A percentile compares a stretch with the other conserved stretches of the same genome.
These are phyloP conservation scores for Ormyrus pomaceus DNA, from an alignment of 2,888 invertebrate species.

Conservation along the genomic window DNA sequence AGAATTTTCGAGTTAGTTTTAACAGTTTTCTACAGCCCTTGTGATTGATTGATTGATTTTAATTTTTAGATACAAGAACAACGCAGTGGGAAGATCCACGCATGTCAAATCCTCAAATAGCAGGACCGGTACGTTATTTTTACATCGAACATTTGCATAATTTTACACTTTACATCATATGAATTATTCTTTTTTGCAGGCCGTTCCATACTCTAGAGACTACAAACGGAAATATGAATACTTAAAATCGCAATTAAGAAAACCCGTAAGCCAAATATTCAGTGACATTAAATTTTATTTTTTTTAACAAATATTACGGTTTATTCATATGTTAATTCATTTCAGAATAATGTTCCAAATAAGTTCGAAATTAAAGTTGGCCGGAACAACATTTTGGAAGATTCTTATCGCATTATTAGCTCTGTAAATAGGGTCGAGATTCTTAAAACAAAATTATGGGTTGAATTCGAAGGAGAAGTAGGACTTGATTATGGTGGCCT, in stretches of 20 bases:
- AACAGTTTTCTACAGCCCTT: no score
- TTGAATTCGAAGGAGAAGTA: slow-evolving; percentile 98
- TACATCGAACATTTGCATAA: slow-evolving; percentile 18
- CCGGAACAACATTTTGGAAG: slow-evolving; percentile 94
- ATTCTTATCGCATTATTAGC: slow-evolving; percentile 96
- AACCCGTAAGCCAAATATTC: slow-evolving; percentile 84
- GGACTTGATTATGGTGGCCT: slow-evolving; percentile 97
- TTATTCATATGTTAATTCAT: slow-evolving; percentile 60
- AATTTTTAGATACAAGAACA: slow-evolving; percentile 87
- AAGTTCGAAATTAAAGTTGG: slow-evolving; percentile 98
- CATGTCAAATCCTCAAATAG: slow-evolving; percentile 95
- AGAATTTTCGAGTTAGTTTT: no score
- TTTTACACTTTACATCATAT: background rate
- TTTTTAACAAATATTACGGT: background rate
- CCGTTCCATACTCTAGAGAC: slow-evolving; percentile 98
- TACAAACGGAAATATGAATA: slow-evolving; percentile 99
- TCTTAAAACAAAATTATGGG: slow-evolving; percentile 98
- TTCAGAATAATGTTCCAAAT: slow-evolving; percentile 95
- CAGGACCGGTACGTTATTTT: slow-evolving; percentile 84
- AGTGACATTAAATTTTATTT: background rate
- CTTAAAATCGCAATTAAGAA: slow-evolving; percentile 96
- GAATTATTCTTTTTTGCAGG: slow-evolving; percentile 76
- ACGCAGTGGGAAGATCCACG: slow-evolving; percentile 99
- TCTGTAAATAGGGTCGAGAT: slow-evolving; percentile 93
- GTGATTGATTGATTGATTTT: slow-evolving; percentile 5